A percentile compares a stretch with the other conserved stretches of the same genome.
phyloP scores from a whole-genome alignment of 1,140 invertebrate species.

The Bombyx mandarina region DNA sequence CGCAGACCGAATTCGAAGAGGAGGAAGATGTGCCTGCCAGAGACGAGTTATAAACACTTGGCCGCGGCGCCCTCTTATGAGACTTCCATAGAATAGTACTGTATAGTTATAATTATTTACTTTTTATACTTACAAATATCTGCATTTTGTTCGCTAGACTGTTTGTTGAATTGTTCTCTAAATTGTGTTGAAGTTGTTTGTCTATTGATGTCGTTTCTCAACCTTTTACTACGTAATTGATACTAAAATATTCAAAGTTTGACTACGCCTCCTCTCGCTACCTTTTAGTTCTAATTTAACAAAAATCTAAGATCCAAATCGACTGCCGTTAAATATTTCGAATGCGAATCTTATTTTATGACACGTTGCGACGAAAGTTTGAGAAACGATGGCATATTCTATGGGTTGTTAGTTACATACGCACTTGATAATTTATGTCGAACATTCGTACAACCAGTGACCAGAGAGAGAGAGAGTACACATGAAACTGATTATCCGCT shows the following conservation, averaged over 20 bases:
- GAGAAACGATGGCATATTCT: no score
- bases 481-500: no score
- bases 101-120: conserved; percentile 42
- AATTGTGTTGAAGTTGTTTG: conserved; percentile 35
- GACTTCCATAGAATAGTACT: conserved; percentile 49
- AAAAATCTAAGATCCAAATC: no score
- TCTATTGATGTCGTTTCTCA: background rate
- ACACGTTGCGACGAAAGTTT: background rate
- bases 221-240: conserved; percentile 11
- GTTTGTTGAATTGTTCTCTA: conserved; percentile 32
- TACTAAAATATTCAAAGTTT: conserved; percentile 6
- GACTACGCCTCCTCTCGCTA: no score
- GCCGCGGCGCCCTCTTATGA: conserved; percentile 26
- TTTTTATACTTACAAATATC: conserved; percentile 40
- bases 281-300: no score
- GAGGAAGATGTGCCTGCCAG: conserved; percentile 51
- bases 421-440: no score
- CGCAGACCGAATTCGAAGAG: conserved; percentile 54
- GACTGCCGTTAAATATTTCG: no score
- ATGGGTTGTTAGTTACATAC: no score
- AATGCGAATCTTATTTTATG: background rate
- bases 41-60: conserved; percentile 55
- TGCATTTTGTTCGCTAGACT: conserved; percentile 55
- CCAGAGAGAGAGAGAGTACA: no score
- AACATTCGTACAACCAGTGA: no score